Base-by-base conservation (phyloP, 2,797 vertebrate species). In the Dendrocincla tyrannina region DNA sequence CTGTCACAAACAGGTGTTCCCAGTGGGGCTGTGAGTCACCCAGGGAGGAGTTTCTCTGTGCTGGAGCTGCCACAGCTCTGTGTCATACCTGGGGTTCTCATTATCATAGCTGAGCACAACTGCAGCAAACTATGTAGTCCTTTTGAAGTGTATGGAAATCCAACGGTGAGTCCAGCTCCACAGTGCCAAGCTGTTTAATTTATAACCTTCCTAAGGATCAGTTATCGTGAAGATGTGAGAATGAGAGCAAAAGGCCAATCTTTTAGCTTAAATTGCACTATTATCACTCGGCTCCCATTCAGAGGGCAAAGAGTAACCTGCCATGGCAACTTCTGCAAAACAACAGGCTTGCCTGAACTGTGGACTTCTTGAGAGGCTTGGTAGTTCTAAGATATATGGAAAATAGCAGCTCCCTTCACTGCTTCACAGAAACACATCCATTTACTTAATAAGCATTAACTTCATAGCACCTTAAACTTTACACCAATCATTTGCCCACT, bases 221-320 rank as follows among this genome's bases (percentile, higher is more conserved):
- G 85, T 96, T 97, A 96, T 95, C 95, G 1, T 66, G 68, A 85
- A 86, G 87, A 88, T 55, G 94, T 90, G 53, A 88, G 84, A 91
- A 91, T 82, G 89, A 91, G 94, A 95, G 94, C 93, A 96, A 92
- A 96, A 97, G 91, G 95, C 92, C 85, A 41, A 41, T 88, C 75
- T 95, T 93, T 96, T 88, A 94, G 91, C 88, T 95, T 95, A 97
- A 97, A 95, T 97, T 97, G 91, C 97, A 91, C 87, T 85, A 96
- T 96, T 94, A 95, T 93, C 93, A 79, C 78, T 92, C 55, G 58
- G 84, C 70, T 87, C 75, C 79, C 49, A 90, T 64, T 68, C 93
- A 77, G 68, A 90, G 83, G 96, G 70, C 93, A 96, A 97, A 97
- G 95, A 96, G 67, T 92, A 92, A 78, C 72, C 73, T 90, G 41